Percentiles rank a stretch among this genome's conserved stretches.
phyloP scores from a whole-genome alignment of 2,797 vertebrate genomes.

The Centroberyx gerrardi region DNA sequence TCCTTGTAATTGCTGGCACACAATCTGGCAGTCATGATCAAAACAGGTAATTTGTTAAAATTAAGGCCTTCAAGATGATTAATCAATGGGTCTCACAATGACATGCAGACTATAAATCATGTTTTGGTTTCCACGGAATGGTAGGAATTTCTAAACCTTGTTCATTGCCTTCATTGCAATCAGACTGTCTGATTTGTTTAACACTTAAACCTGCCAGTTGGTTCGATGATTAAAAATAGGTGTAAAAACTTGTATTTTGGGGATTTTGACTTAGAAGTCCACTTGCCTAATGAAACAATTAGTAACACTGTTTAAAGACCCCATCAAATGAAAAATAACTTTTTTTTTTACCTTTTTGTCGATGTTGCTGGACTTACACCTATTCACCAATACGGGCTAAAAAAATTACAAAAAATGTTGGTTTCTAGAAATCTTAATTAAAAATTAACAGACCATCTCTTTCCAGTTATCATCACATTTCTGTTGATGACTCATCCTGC shows the following conservation, averaged over 20 bases:
- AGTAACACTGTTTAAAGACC: neutral
- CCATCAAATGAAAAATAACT: no score
- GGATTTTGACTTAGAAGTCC: neutral
- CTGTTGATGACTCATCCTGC: no score
- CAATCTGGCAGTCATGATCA: slow-evolving; percentile 34
- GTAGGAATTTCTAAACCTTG: neutral
- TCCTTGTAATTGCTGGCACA: slow-evolving; percentile 37
- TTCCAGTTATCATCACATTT: no score
- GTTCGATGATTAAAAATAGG: neutral
- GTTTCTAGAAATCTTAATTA: no score
- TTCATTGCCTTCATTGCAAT: neutral
- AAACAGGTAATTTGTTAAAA: slow-evolving; percentile 56
- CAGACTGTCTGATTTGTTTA: neutral
- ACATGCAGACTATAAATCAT: slow-evolving; percentile 7
- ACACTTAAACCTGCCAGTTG: neutral
- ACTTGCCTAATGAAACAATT: neutral
- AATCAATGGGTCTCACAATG: slow-evolving; percentile 12
- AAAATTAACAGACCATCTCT: no score
- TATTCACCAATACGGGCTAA: no score
- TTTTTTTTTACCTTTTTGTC: no score
- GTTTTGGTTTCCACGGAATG: slow-evolving; percentile 19
- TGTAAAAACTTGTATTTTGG: neutral
- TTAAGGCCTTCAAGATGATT: slow-evolving; percentile 29
- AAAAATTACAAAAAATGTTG: no score
- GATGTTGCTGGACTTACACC: no score